Evolutionary conservation across 2,888 invertebrate genomes (phyloP), one percentile per base, ranked within the genome.

Genomic region (Lissocephala sabroskyi): DNA sequence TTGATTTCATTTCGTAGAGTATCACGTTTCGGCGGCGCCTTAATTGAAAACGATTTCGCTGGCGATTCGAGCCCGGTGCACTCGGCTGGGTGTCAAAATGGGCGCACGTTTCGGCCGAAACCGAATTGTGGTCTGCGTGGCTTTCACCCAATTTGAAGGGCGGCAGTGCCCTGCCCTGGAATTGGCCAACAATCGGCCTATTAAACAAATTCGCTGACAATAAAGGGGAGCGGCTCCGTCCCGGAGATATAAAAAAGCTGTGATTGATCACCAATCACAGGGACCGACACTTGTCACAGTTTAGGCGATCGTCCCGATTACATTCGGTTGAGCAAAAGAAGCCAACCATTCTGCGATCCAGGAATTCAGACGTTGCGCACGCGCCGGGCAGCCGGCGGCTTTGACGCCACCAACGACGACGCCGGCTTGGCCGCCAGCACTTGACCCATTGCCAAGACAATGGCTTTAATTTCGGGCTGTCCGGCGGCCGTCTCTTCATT

Each of bases 21-120:
- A 73, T 70, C 68, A 73, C 76, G 76, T 76, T 73, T 67, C 64
- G 45, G 35, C 29, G 26, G 43, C 41, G 49, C 10, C 61, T 56
- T 60, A 64, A 62, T 62, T 60, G 62, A 62, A 62, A 62, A 50
- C 56, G 48, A 59, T 56, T 63, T 63, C 63, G 45, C 33, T 45
- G 36, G 23, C 59, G 49, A 49, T 45, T 62, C 41, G 41, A n/a
- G n/a, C n/a, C n/a, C 43, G 58, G 40, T 65, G 62, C 68, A 71
- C 53, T 65, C 44, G 36, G 41, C 50, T 51, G 40, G n/a, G 77
- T 73, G 77, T 76, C 68, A 70, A 76, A 76, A 65, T 54, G 50
- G 55, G 70, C 52, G 51, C 68, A 70, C 68, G 68, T 73, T 76
- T 74, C n/a, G n/a, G n/a, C n/a, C n/a, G n/a, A n/a, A n/a, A n/a